Conservation (phyloP, 2,797 vertebrate species). For the Acomys russatus region DNA sequence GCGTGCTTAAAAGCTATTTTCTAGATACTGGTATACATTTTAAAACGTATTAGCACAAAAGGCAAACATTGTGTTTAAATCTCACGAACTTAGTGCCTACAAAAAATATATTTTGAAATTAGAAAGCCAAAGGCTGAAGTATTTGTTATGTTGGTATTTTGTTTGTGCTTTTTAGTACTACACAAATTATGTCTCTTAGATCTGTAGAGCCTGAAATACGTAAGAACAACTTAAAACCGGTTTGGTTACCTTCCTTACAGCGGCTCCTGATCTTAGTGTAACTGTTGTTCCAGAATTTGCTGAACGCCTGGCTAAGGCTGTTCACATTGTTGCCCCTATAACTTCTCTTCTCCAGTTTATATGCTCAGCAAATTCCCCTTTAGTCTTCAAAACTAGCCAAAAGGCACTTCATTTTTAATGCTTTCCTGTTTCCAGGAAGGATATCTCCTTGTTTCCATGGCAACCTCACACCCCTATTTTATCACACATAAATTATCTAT, state of each 20-base stretch:
- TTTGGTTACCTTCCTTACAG: constrained; percentile 18
- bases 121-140: constrained; percentile 44
- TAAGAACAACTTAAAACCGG: constrained; percentile 16
- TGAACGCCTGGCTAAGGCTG: neutral
- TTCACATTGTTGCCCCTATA: neutral
- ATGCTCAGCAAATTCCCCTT: constrained; percentile 7
- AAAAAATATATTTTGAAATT: constrained; percentile 41
- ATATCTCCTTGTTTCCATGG: neutral
- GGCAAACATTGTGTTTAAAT: neutral
- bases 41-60: constrained; percentile 31
- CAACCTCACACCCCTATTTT: constrained; percentile 36
- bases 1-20: constrained; percentile 46
- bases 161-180: constrained; percentile 51
- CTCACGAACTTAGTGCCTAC: constrained; percentile 44
- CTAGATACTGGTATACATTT: neutral
- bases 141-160: neutral
- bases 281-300: neutral
- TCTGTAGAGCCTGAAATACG: neutral
- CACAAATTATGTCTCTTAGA: neutral
- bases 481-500: constrained; percentile 37
- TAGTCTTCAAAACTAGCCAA: constrained; percentile 40
- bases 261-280: neutral
- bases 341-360: constrained; percentile 34
- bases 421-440: constrained; percentile 26
- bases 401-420: neutral